These are phyloP conservation scores for Spinus olivaceus DNA, from an alignment of 2,797 vertebrate species.

Conservation along the genomic window DNA sequence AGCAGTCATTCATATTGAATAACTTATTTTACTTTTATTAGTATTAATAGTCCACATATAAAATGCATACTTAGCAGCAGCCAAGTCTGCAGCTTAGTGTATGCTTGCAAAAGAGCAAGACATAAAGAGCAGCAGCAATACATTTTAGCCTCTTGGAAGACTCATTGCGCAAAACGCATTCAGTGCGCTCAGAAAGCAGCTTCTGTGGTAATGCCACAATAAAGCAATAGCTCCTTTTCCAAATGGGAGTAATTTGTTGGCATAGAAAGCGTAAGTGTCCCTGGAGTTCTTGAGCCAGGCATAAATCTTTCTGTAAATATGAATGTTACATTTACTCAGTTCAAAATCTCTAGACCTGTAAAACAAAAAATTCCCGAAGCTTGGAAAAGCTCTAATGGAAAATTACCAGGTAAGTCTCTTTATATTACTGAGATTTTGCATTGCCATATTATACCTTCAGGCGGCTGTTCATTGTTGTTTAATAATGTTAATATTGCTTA, in stretches of 20 bases:
- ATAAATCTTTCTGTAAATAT: not conserved
- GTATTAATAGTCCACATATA: not conserved
- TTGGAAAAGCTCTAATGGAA: not conserved
- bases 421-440: not conserved
- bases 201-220: not conserved
- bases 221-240: slow-evolving; percentile 30
- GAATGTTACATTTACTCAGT: not conserved
- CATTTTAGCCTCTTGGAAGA: not conserved
- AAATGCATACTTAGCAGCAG: not conserved
- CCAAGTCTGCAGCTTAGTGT: not conserved
- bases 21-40: slow-evolving; percentile 32
- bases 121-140: not conserved
- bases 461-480: slow-evolving; percentile 6
- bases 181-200: not conserved
- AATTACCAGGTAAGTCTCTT: slow-evolving; percentile 1
- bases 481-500: slow-evolving; percentile 44
- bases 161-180: not conserved
- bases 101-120: not conserved
- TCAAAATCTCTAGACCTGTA: not conserved
- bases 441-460: not conserved
- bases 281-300: not conserved
- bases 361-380: not conserved
- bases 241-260: slow-evolving; percentile 11
- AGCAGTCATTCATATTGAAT: slow-evolving; percentile 61
- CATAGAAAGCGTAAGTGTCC: not conserved